Conservation (phyloP, 2,888 invertebrate genomes). For the Morpho helenor region DNA sequence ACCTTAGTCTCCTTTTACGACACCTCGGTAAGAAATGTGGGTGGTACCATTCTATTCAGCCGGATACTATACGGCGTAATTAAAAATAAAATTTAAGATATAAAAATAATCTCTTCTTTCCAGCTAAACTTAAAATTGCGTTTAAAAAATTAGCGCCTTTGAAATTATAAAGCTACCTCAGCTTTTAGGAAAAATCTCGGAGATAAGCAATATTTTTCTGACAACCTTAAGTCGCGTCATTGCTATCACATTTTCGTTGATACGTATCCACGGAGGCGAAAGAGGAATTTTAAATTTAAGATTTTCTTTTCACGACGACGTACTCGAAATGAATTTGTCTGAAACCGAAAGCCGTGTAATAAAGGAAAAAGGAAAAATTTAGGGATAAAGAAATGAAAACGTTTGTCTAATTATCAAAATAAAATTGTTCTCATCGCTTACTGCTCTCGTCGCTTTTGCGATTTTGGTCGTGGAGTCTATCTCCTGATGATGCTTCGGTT, state of each 20-base stretch:
- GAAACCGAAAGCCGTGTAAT: conserved; percentile 20
- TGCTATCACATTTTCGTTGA: conserved; percentile 24
- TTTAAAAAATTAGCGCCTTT: conserved; percentile 13
- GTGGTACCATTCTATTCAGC: no score
- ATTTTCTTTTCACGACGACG: conserved; percentile 20
- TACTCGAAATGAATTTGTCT: conserved; percentile 25
- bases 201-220: conserved; percentile 23
- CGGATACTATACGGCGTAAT: no score
- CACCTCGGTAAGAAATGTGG: no score
- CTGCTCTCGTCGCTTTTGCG: no score
- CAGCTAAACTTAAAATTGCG: conserved; percentile 3
- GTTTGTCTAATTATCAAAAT: conserved; percentile 12
- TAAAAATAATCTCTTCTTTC: no score
- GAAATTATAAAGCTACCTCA: conserved; percentile 10
- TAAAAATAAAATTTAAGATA: no score
- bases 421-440: conserved; percentile 8
- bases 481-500: no score
- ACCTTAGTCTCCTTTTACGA: no score
- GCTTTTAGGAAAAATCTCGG: conserved; percentile 17
- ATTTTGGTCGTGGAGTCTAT: no score
- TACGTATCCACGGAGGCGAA: conserved; percentile 20
- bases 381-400: conserved; percentile 8
- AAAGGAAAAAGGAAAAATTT: conserved; percentile 1
- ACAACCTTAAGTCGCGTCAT: conserved; percentile 22
- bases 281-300: conserved; percentile 28